Percentiles rank a stretch among this genome's conserved stretches.
These are phyloP conservation scores for Xestia ashworthii DNA, from an alignment of 2,888 invertebrate genomes.

Conservation along the genomic window DNA sequence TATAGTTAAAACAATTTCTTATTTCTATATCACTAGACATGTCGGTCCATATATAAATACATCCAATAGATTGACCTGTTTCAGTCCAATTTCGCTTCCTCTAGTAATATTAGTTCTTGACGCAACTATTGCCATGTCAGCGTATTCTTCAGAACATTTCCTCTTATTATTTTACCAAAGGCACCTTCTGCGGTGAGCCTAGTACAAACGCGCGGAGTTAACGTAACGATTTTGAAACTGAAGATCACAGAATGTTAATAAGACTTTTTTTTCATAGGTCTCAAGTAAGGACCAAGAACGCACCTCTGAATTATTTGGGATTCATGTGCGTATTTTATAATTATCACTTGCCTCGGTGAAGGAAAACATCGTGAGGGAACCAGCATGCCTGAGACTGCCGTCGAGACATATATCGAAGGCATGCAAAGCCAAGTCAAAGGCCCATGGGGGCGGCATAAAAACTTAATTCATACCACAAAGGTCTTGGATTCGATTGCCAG, in stretches of 20 bases:
- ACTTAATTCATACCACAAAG: background rate
- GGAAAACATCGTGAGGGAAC: too few species aligned
- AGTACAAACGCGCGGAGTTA: background rate
- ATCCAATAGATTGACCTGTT: slow-evolving; percentile 15
- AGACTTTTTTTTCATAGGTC: too few species aligned
- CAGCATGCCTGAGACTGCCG: too few species aligned
- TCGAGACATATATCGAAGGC: too few species aligned
- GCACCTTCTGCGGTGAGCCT: background rate
- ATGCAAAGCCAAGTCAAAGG: too few species aligned
- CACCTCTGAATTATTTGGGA: too few species aligned
- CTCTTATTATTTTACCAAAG: slow-evolving; percentile 33
- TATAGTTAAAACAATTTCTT: background rate
- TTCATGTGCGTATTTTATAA: too few species aligned
- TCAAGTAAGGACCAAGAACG: too few species aligned
- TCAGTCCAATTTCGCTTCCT: slow-evolving; percentile 11
- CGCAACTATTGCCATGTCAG: slow-evolving; percentile 19
- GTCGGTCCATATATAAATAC: background rate
- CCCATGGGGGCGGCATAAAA: too few species aligned
- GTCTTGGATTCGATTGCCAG: background rate
- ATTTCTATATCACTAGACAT: background rate
- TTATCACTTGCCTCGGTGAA: too few species aligned
- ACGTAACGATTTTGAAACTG: background rate
- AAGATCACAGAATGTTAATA: background rate
- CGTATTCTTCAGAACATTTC: slow-evolving; percentile 16
- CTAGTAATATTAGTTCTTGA: slow-evolving; percentile 39